Evolutionary conservation across 2,797 vertebrate genomes (phyloP), one percentile per base, ranked within the genome.

Genomic region (Coracias cyanogaster): DNA sequence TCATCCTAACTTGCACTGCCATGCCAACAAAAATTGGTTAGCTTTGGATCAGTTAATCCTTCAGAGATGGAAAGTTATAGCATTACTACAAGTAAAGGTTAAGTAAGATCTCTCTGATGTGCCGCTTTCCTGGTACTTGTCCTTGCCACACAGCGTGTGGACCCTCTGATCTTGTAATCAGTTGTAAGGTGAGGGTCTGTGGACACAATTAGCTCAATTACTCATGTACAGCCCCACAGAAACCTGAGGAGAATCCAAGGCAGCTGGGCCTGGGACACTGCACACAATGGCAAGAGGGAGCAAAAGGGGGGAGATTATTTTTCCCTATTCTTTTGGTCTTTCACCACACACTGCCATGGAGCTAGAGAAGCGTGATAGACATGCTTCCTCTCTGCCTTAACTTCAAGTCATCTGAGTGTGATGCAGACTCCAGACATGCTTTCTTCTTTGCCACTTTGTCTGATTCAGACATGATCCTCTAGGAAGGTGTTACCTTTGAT

Each of bases 401-500:
- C 21, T 25, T 54, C 24, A 29, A 62, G 37, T 15, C 2, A 2
- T 31, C 25, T 2, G 9, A 55, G 17, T 16, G 20, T 31, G 72
- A 24, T 10, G 25, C 25, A 77, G 51, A 65, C 8, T n/a, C 17
- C 35, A 64, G 48, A 45, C 1, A 2, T 6, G 45, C 14, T 65
- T 89, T 48, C 64, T 18, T 58, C 46, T 64, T 71, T 4, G 2
- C 7, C 5, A 13, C 25, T 71, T 72, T 66, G 55, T 66, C 33
- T 9, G 16, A 57, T 52, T 71, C 79, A 88, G 57, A 57, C 12
- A 11, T 31, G 26, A 67, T 35, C 8, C 77, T 54, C 46, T 88
- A 76, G 90, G 72, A 33, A 60, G 12, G 28, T 74, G 65, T 43
- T 88, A 74, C 52, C 62, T 81, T 83, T 65, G 65, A 93, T 86